These are phyloP conservation scores for Xerus rutilus DNA, from an alignment of 2,797 vertebrate genomes.

Conservation along the genomic window DNA sequence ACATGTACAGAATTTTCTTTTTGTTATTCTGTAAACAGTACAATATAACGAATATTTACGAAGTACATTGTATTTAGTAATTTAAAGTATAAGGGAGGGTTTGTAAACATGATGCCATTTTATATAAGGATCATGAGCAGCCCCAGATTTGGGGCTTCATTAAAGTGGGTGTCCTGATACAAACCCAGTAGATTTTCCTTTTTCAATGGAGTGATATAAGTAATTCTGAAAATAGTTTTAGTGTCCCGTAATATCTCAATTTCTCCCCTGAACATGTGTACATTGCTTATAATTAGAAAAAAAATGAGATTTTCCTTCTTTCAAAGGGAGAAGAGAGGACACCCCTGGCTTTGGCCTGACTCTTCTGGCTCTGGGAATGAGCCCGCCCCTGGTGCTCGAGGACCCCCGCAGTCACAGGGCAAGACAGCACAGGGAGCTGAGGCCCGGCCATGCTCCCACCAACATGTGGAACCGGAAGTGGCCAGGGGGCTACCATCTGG, in stretches of 20 bases:
- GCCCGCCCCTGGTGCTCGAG: not conserved
- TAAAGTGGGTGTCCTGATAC: not conserved
- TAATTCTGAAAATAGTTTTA: not conserved
- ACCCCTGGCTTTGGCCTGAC: not conserved
- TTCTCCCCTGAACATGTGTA: not conserved
- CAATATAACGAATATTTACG: not conserved
- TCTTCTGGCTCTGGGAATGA: not conserved
- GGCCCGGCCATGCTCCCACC: conserved; percentile 68
- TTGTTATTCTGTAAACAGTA: not conserved
- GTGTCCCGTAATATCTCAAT: not conserved
- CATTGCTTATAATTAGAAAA: not conserved
- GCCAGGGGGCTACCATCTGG: conserved; percentile 59
- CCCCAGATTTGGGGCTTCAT: not conserved
- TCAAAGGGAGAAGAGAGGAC: not conserved
- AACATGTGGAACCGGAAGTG: not conserved
- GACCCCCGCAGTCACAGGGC: not conserved
- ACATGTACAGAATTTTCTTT: not conserved
- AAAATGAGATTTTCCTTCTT: not conserved
- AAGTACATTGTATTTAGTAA: not conserved
- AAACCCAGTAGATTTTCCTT: not conserved
- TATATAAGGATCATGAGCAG: not conserved
- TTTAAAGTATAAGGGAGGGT: not conserved
- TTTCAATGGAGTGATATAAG: not conserved
- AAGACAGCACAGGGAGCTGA: not conserved
- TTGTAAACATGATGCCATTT: not conserved